Evolutionary conservation across 2,113 vertebrate genomes (phyloP), one percentile per base, ranked within the genome.

Genomic region (Arenaria interpres): DNA sequence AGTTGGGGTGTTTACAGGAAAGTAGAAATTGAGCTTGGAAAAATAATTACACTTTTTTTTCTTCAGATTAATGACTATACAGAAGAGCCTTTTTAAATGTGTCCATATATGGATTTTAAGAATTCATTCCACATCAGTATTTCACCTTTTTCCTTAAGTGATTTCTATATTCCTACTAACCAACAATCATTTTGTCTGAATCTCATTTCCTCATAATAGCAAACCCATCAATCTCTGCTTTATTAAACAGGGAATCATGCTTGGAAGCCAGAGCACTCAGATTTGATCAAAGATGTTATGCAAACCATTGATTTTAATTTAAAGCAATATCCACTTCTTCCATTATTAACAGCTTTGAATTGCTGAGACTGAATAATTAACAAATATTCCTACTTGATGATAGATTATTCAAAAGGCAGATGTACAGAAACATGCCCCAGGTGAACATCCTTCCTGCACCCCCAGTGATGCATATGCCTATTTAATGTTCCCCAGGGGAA

Each of bases 261-360:
- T 94, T 28, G 57, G 89, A 27, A 95, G 78, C 59, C 85, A 41
- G 74, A 96, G 83, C 63, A 11, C 80, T 88, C 54, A 14, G 64
- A 48, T 84, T 93, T 94, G 93, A 96, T 96, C 81, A 93, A 95
- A 92, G 89, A 68, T 92, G 90, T 90, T 90, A 90, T 80, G 69
- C 91, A 94, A 96, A 97, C 95, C 90, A 91, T 93, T 95, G 94
- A 95, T 96, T 95, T 93, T 81, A 88, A 97, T 97, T 97, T 96
- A 50, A 90, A 92, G 90, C 93, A 89, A 79, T 97, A 97, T 89
- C 93, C 80, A 94, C 89, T 95, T 95, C 85, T 96, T 97, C 60
- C 75, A 95, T 97, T 96, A 93, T 97, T 95, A 96, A 94, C 84
- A 80, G 25, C 90, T 94, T 33, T 54, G 50, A 94, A 94, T 96